A percentile compares a stretch with the other conserved stretches of the same genome.
phyloP scores from a whole-genome alignment of 2,888 invertebrate genomes.

The Drosophila cognata region DNA sequence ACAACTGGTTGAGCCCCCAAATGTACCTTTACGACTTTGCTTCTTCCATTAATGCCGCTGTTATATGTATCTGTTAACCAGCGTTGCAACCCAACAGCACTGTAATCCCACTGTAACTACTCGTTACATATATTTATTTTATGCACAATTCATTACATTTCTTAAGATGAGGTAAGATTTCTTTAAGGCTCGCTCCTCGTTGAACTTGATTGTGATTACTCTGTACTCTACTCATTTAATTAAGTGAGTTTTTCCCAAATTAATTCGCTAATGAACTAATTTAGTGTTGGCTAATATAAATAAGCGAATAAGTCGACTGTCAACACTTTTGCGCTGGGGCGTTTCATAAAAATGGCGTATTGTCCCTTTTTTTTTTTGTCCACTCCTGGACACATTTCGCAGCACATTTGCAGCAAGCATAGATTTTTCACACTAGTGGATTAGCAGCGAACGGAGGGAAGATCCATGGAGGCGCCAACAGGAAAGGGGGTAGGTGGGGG shows the following conservation, averaged over 20 bases:
- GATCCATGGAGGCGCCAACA: background rate
- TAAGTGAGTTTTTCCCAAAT: constrained; percentile 14
- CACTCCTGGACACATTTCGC: constrained; percentile 64
- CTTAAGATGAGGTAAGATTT: background rate
- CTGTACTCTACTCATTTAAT: constrained; percentile 26
- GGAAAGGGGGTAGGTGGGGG: background rate
- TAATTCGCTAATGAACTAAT: constrained; percentile 54
- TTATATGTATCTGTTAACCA: too few species aligned
- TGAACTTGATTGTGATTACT: background rate
- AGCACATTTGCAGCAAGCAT: constrained; percentile 73
- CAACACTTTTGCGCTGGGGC: constrained; percentile 57
- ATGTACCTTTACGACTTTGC: too few species aligned
- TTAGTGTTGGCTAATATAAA: constrained; percentile 38
- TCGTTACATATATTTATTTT: too few species aligned
- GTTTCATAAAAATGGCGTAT: constrained; percentile 50
- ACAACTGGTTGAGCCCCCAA: too few species aligned
- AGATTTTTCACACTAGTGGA: constrained; percentile 78
- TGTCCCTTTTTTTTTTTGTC: constrained; percentile 6
- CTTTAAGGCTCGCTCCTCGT: background rate
- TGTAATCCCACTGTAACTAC: too few species aligned
- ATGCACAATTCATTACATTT: background rate
- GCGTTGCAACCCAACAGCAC: too few species aligned
- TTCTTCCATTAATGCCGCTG: too few species aligned
- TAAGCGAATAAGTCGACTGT: constrained; percentile 66
- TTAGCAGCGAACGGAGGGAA: constrained; percentile 29